Base-by-base conservation (phyloP, 2,888 invertebrate species). In the Synanthedon formicaeformis region DNA sequence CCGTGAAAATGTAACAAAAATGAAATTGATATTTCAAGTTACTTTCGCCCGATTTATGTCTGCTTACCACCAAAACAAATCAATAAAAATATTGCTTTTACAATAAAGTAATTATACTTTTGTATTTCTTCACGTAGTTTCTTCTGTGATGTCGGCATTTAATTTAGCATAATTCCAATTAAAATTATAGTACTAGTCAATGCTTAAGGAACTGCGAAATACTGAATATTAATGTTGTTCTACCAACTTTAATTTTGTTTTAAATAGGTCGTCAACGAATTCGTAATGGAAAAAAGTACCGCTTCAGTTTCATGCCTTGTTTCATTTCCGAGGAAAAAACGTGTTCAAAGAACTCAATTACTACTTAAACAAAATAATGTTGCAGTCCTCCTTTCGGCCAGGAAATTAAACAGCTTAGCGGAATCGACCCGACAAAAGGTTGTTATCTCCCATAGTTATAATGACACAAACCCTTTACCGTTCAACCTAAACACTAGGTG, bases 361-460 rank as follows among this genome's bases (percentile, higher is more conserved):
- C 79, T 75, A 78, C 76, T 82, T 79, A 81, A 84, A 82, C 84
- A 81, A 83, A 82, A 81, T 78, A 78, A 78, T 74, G 77, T 73
- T 68, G 75, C 76, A 70, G 78, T 81, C 69, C 75, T 71, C 73
- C 78, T 70, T 78, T 73, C 66, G 67, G 74, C 64, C 82, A 84
- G 87, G 87, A 87, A 86, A 85, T 87, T 87, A 86, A 85, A 78
- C 73, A 75, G 77, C 75, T 79, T 79, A 81, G 73, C 75, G 74
- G 64, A 67, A 69, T 70, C 65, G 64, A 62, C 64, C 65, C 67
- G 67, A 77, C 78, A 78, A 78, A 78, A 73, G 75, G 68, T 61
- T 75, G 75, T 77, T 81, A 81, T 81, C 80, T 79, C 71, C 70
- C 69, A 71, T 79, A 81, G 80, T 80, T 78, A 73, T 75, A 78